phyloP scores from a whole-genome alignment of 2,888 invertebrate genomes.

The Trichopria drosophilae region DNA sequence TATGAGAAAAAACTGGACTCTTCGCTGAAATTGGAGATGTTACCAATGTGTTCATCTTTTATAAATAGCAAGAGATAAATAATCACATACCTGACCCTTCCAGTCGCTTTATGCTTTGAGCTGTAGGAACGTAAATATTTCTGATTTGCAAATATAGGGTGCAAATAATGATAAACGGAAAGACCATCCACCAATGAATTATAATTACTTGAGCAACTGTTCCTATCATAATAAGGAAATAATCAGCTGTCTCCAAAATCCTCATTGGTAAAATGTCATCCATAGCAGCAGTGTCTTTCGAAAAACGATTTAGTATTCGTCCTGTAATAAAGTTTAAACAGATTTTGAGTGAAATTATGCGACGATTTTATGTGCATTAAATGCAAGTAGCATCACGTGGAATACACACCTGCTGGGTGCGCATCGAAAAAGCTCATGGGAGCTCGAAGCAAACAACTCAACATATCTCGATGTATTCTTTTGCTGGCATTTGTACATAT shows the following conservation, averaged over 20 bases:
- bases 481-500: conserved; percentile 73
- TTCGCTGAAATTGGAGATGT: conserved; percentile 62
- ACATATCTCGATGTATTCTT: conserved; percentile 68
- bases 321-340: conserved; percentile 58
- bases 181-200: conserved; percentile 70
- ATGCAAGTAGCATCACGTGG: no score
- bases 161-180: conserved; percentile 67
- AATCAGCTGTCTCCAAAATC: conserved; percentile 67
- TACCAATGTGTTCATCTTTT: conserved; percentile 74
- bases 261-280: conserved; percentile 73
- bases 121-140: conserved; percentile 70
- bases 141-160: conserved; percentile 68
- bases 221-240: conserved; percentile 72
- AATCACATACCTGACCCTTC: conserved; percentile 61
- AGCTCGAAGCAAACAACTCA: conserved; percentile 72
- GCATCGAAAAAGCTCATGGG: conserved; percentile 82
- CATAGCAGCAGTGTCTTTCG: conserved; percentile 80
- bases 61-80: neutral
- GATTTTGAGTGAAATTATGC: neutral
- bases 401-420: conserved; percentile 73
- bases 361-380: conserved; percentile 1
- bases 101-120: conserved; percentile 72
- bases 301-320: conserved; percentile 81
- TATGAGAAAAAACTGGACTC: conserved; percentile 90
- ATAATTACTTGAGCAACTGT: conserved; percentile 73